Percentiles rank a stretch among this genome's conserved stretches.
These are phyloP conservation scores for Anas flavirostris DNA, from an alignment of 2,797 vertebrate genomes.

Conservation along the genomic window DNA sequence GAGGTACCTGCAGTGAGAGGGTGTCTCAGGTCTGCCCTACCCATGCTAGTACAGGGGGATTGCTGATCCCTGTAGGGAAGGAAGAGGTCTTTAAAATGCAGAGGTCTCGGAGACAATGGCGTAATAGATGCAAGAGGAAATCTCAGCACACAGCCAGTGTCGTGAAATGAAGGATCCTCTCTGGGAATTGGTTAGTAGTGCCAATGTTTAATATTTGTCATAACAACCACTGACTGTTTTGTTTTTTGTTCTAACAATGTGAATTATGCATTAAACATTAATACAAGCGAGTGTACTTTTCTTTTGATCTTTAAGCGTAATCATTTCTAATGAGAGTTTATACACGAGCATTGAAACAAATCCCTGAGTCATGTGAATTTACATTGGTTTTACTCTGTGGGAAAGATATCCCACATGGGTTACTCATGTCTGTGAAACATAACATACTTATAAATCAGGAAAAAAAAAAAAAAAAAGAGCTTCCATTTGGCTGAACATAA, in stretches of 20 bases:
- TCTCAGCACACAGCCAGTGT: not conserved
- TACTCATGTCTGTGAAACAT: conserved; percentile 51
- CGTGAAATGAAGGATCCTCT: conserved; percentile 36
- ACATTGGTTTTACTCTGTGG: conserved; percentile 61
- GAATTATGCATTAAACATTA: conserved; percentile 70
- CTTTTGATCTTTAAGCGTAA: conserved; percentile 66
- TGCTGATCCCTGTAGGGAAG: not conserved
- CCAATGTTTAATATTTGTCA: conserved; percentile 51
- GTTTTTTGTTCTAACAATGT: conserved; percentile 63
- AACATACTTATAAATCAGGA: conserved; percentile 44
- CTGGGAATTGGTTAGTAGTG: conserved; percentile 30
- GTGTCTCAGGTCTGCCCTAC: not conserved
- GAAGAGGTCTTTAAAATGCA: not conserved
- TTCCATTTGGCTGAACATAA: conserved; percentile 35
- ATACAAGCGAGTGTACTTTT: conserved; percentile 59
- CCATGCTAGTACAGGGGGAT: not conserved
- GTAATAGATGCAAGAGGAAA: not conserved
- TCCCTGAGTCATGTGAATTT: conserved; percentile 70
- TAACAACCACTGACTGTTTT: conserved; percentile 53
- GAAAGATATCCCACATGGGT: conserved; percentile 58
- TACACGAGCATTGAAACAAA: conserved; percentile 63
- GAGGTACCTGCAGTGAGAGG: not conserved
- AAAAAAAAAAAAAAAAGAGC: not conserved
- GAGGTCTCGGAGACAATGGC: not conserved
- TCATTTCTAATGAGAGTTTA: conserved; percentile 70